These are phyloP conservation scores for Chaetodon trifasciatus DNA, from an alignment of 2,797 vertebrate genomes.

Conservation along the genomic window DNA sequence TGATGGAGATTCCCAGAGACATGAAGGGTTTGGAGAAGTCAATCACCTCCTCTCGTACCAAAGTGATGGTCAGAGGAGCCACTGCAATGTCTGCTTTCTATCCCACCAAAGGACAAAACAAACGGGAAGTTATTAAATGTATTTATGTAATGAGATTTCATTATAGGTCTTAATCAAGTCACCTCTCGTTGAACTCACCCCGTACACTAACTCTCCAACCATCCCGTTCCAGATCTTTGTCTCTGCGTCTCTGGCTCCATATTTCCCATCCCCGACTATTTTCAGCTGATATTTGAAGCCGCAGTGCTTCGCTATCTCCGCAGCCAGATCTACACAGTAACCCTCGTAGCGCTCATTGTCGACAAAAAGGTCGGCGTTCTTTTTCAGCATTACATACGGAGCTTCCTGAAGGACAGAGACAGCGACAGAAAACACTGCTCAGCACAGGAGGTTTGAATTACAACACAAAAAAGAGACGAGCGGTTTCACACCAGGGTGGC, in stretches of 20 bases:
- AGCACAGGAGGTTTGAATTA: conserved; percentile 37
- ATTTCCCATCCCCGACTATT: conserved; percentile 97
- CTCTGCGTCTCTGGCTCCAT: conserved; percentile 97
- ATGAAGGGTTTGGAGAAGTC: conserved; percentile 99
- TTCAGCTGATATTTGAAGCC: conserved; percentile 99
- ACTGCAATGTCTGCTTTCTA: conserved; percentile 99
- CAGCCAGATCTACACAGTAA: conserved; percentile 98
- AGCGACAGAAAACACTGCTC: conserved; percentile 39
- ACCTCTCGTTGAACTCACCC: conserved; percentile 86
- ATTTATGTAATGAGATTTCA: not conserved
- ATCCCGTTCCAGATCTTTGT: conserved; percentile 99
- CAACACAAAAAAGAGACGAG: conserved; percentile 11
- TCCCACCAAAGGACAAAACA: conserved; percentile 30
- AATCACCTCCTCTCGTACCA: conserved; percentile 99
- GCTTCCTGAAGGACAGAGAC: conserved; percentile 89
- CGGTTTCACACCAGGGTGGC: not conserved
- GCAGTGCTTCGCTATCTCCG: conserved; percentile 99
- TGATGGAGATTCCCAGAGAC: conserved; percentile 99
- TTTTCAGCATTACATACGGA: conserved; percentile 99
- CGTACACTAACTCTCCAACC: conserved; percentile 99
- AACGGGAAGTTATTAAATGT: not conserved
- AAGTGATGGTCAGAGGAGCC: conserved; percentile 96
- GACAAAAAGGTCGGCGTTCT: conserved; percentile 96
- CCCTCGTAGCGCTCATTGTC: conserved; percentile 99
- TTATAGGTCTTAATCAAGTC: too few species aligned